Evolutionary conservation across 2,797 vertebrate species (phyloP).

Genomic region (Anniella stebbinsi): DNA sequence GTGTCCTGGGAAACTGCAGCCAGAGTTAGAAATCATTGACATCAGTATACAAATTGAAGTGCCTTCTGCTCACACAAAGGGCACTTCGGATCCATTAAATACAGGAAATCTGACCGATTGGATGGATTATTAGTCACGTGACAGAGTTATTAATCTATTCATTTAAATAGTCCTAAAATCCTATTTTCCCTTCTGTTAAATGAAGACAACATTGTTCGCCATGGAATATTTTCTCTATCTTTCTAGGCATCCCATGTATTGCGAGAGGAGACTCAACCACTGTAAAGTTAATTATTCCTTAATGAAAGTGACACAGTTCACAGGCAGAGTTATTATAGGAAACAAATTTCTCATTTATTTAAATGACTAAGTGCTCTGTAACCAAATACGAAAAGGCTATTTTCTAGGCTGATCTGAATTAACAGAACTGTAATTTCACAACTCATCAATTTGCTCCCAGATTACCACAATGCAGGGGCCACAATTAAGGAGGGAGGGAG

Average conservation of each 20-base stretch:
- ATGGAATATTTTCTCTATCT: conserved; percentile 11
- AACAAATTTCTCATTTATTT: conserved; percentile 39
- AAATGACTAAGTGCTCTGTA: conserved; percentile 13
- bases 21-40: neutral
- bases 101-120: neutral
- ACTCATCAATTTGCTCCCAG: neutral
- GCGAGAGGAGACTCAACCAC: conserved; percentile 2
- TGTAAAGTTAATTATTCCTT: conserved; percentile 33
- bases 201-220: neutral
- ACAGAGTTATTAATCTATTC: neutral
- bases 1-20: too few relatives aligned
- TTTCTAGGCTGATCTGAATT: conserved; percentile 24
- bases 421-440: conserved; percentile 36
- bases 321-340: conserved; percentile 18
- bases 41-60: neutral
- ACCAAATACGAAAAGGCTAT: conserved; percentile 25
- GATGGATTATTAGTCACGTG: neutral
- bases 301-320: conserved; percentile 31
- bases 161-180: conserved; percentile 4
- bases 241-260: conserved; percentile 15
- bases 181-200: conserved; percentile 11
- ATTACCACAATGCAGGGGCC: neutral
- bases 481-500: neutral
- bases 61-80: neutral
- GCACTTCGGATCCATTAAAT: neutral